phyloP scores from a whole-genome alignment of 2,113 vertebrate genomes.

The Leucopsar rothschildi region DNA sequence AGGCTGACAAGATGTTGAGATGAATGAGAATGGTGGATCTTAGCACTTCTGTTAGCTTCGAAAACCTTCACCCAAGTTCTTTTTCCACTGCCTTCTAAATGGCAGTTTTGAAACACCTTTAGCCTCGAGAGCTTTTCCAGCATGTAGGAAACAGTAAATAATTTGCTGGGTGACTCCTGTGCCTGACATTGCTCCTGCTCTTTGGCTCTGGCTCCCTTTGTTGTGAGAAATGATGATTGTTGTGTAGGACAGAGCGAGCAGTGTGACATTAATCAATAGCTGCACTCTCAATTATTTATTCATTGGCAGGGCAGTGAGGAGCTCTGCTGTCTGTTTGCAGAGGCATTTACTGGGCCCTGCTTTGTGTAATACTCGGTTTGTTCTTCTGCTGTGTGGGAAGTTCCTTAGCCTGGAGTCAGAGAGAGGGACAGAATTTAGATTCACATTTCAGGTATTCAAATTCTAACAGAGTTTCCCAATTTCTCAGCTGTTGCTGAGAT shows the following conservation, averaged over 20 bases:
- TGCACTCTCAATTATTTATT: constrained; percentile 52
- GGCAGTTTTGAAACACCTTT: constrained; percentile 34
- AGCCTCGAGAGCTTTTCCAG: constrained; percentile 28
- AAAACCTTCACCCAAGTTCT: constrained; percentile 4
- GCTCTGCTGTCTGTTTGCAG: background rate
- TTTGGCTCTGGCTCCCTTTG: constrained; percentile 52
- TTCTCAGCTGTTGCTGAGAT: background rate
- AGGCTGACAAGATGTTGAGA: constrained; percentile 32
- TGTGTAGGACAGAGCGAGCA: background rate
- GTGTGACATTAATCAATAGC: constrained; percentile 61
- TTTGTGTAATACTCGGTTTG: background rate
- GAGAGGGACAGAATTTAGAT: background rate
- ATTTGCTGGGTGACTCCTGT: constrained; percentile 41
- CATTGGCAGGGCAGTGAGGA: constrained; percentile 30
- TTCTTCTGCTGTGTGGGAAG: background rate
- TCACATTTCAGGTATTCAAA: background rate
- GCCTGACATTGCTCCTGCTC: constrained; percentile 44
- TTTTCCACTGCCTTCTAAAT: constrained; percentile 2
- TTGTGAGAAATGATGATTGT: constrained; percentile 29
- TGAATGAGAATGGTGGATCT: background rate
- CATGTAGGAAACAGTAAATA: constrained; percentile 54
- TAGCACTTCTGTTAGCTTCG: background rate
- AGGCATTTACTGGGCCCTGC: background rate
- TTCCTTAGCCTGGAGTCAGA: background rate
- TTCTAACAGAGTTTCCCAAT: background rate